These are phyloP conservation scores for Melinaea menophilus DNA, from an alignment of 2,888 invertebrate species.

Conservation along the genomic window DNA sequence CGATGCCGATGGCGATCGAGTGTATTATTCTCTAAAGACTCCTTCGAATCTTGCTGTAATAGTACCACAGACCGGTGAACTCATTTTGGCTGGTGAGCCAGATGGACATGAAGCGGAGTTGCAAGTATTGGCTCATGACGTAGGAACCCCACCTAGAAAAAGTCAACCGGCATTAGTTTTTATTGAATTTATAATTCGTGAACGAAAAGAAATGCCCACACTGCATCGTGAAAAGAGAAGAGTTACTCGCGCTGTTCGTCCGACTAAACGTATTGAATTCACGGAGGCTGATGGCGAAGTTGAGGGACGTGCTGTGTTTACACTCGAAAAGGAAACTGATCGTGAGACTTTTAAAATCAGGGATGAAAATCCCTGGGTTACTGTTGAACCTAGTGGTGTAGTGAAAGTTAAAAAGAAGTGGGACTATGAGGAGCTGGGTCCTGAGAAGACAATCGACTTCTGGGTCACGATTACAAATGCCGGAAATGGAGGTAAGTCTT, in stretches of 20 bases:
- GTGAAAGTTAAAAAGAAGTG: slow-evolving; percentile 97
- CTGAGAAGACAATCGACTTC: slow-evolving; percentile 96
- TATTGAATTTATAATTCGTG: slow-evolving; percentile 82
- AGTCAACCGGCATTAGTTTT: slow-evolving; percentile 87
- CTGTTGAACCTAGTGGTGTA: slow-evolving; percentile 93
- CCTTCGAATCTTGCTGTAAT: slow-evolving; percentile 91
- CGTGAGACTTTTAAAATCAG: slow-evolving; percentile 95
- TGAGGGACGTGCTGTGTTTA: slow-evolving; percentile 92
- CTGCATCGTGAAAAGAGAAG: slow-evolving; percentile 85
- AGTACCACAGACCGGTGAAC: slow-evolving; percentile 94
- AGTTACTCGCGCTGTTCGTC: slow-evolving; percentile 93
- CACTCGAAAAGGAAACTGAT: slow-evolving; percentile 93
- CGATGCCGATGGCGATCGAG: slow-evolving; percentile 94
- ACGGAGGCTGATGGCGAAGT: slow-evolving; percentile 93
- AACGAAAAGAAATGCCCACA: slow-evolving; percentile 78
- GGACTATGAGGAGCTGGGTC: slow-evolving; percentile 96
- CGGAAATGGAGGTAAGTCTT: slow-evolving; percentile 89
- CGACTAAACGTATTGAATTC: slow-evolving; percentile 95
- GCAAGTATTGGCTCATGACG: slow-evolving; percentile 89
- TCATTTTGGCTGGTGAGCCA: slow-evolving; percentile 89
- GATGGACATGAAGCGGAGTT: slow-evolving; percentile 82
- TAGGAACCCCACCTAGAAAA: slow-evolving; percentile 84
- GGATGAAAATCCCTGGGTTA: slow-evolving; percentile 96
- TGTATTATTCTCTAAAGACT: slow-evolving; percentile 90
- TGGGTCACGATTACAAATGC: slow-evolving; percentile 96